Conservation (phyloP, 2,113 vertebrate genomes). For the Pongo abelii region DNA sequence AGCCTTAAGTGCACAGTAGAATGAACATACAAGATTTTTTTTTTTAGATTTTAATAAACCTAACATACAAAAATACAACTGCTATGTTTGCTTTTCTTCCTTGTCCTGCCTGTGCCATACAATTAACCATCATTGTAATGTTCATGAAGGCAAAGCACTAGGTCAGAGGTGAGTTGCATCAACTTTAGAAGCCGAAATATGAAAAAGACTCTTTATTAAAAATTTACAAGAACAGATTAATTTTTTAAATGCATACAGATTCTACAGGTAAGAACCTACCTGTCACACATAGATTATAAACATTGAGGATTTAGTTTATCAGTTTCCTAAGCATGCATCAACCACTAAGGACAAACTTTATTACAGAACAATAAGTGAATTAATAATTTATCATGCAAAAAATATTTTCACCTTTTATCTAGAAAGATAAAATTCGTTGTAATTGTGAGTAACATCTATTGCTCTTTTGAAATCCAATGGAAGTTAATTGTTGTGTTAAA, state of each 20-base stretch:
- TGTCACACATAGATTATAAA: background rate
- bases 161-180: background rate
- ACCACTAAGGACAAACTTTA: background rate
- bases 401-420: background rate
- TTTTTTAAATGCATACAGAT: background rate
- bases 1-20: background rate
- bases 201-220: background rate
- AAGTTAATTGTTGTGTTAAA: background rate
- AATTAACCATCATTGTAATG: background rate
- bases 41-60: background rate
- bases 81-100: background rate
- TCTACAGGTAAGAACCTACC: background rate
- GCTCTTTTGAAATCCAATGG: background rate
- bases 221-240: background rate
- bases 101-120: background rate
- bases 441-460: background rate
- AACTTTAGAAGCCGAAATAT: background rate
- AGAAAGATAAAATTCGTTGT: background rate
- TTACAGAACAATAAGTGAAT: background rate
- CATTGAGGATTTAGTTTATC: background rate
- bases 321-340: background rate
- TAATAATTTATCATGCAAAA: background rate
- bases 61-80: background rate
- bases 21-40: background rate
- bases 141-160: background rate